phyloP scores from a whole-genome alignment of 2,888 invertebrate genomes.

The Idaea dimidiata region DNA sequence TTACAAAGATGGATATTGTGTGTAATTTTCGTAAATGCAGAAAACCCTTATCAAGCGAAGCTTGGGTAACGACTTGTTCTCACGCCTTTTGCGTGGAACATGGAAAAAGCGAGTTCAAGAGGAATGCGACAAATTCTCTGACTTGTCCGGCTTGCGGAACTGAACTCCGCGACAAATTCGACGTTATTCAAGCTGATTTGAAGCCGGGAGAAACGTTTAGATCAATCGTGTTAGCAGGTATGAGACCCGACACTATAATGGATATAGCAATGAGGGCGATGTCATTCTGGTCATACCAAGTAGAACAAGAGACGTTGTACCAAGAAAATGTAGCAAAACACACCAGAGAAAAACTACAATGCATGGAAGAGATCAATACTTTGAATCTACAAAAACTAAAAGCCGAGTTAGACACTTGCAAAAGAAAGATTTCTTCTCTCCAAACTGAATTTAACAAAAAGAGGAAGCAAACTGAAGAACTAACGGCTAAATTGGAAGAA shows the following conservation, averaged over 20 bases:
- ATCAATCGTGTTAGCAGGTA: slow-evolving; percentile 76
- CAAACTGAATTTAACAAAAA: slow-evolving; percentile 70
- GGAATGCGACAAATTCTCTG: slow-evolving; percentile 65
- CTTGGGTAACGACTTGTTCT: slow-evolving; percentile 79
- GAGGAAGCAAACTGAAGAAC: slow-evolving; percentile 68
- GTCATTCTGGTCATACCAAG: slow-evolving; percentile 79
- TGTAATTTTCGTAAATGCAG: slow-evolving; percentile 79
- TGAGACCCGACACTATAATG: slow-evolving; percentile 77
- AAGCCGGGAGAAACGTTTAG: slow-evolving; percentile 76
- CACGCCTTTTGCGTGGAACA: slow-evolving; percentile 80
- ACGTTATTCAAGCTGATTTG: slow-evolving; percentile 76
- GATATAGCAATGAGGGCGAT: slow-evolving; percentile 79
- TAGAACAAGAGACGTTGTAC: slow-evolving; percentile 75
- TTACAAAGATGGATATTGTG: slow-evolving; percentile 57
- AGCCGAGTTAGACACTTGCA: slow-evolving; percentile 70
- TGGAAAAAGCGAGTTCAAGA: slow-evolving; percentile 72
- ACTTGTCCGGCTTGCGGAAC: slow-evolving; percentile 76
- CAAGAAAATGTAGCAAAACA: slow-evolving; percentile 74
- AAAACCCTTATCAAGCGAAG: slow-evolving; percentile 66
- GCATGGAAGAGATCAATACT: slow-evolving; percentile 69
- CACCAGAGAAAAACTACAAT: slow-evolving; percentile 66
- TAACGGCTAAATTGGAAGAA: slow-evolving; percentile 66
- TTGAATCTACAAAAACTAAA: slow-evolving; percentile 70
- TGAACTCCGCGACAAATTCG: slow-evolving; percentile 74
- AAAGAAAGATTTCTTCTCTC: slow-evolving; percentile 65